A percentile compares a stretch with the other conserved stretches of the same genome.
These are phyloP conservation scores for Lophotriccus pileatus DNA, from an alignment of 2,797 vertebrate genomes.

Conservation along the genomic window DNA sequence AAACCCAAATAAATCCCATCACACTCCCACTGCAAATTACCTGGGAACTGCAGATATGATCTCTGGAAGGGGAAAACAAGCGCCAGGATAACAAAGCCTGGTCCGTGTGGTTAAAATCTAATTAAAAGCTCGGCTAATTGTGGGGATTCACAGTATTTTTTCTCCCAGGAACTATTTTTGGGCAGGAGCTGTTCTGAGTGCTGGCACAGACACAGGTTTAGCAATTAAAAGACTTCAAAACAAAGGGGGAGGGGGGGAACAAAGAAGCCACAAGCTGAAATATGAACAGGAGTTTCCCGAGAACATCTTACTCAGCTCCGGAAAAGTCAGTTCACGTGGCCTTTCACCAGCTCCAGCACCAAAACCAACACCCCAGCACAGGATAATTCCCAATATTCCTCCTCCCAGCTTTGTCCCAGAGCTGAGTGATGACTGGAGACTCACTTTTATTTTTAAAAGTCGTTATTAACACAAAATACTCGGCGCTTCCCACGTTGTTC, in stretches of 20 bases:
- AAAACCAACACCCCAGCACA: accelerated
- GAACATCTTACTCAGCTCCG: background rate
- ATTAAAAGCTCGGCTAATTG: conserved; percentile 39
- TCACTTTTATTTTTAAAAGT: background rate
- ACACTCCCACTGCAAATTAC: background rate
- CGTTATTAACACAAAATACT: background rate
- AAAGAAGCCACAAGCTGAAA: background rate
- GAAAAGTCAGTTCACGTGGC: background rate
- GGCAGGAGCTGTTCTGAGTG: background rate
- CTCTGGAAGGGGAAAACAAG: background rate
- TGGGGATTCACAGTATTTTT: background rate
- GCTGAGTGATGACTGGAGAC: background rate
- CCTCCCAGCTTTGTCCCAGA: background rate
- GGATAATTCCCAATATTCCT: background rate
- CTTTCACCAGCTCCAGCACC: background rate
- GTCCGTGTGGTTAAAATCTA: background rate
- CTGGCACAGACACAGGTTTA: background rate
- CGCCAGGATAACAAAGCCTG: background rate
- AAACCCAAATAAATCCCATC: background rate
- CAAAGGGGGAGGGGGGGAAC: background rate
- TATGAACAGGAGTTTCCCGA: background rate
- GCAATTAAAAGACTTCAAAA: conserved; percentile 3
- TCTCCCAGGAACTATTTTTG: conserved; percentile 28
- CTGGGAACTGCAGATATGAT: background rate
- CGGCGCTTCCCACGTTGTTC: background rate